Conservation (phyloP, 2,888 invertebrate genomes). For the Cataglyphis cursor region DNA sequence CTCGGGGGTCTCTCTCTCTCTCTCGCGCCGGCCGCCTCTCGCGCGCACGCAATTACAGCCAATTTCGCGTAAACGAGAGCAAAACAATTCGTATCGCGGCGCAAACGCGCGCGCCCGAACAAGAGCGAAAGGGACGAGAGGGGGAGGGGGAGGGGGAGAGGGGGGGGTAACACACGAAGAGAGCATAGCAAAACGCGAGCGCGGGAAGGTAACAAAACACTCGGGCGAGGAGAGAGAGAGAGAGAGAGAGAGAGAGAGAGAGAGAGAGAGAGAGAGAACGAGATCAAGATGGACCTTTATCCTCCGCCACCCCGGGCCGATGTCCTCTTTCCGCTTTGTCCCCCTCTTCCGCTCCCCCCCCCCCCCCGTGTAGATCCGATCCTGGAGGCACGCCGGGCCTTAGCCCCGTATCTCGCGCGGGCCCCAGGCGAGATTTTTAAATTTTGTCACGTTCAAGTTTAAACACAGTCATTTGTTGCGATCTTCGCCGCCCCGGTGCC, state of each 20-base stretch:
- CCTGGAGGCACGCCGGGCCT: slow-evolving; percentile 48
- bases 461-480: slow-evolving; percentile 86
- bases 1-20: not conserved
- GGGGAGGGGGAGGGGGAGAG: not conserved
- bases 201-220: slow-evolving; percentile 15
- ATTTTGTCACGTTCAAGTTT: slow-evolving; percentile 87
- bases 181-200: slow-evolving; percentile 64
- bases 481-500: slow-evolving; percentile 72
- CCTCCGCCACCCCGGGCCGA: slow-evolving; percentile 43
- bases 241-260: slow-evolving; percentile 27
- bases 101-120: slow-evolving; percentile 65
- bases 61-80: slow-evolving; percentile 79
- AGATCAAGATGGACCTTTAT: slow-evolving; percentile 55
- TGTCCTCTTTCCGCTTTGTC: slow-evolving; percentile 52
- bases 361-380: slow-evolving; percentile 14
- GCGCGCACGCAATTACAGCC: slow-evolving; percentile 77
- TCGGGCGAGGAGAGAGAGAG: slow-evolving; percentile 24
- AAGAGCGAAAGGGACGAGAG: slow-evolving; percentile 65
- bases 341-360: not conserved
- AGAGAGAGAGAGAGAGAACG: slow-evolving; percentile 30
- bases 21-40: slow-evolving; percentile 54
- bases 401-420: slow-evolving; percentile 57
- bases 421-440: slow-evolving; percentile 82
- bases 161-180: slow-evolving; percentile 50
- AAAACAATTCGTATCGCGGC: slow-evolving; percentile 74